A percentile compares a stretch with the other conserved stretches of the same genome.
Conservation (phyloP, 1,140 invertebrate genomes). For the Drosophila gunungcola region DNA sequence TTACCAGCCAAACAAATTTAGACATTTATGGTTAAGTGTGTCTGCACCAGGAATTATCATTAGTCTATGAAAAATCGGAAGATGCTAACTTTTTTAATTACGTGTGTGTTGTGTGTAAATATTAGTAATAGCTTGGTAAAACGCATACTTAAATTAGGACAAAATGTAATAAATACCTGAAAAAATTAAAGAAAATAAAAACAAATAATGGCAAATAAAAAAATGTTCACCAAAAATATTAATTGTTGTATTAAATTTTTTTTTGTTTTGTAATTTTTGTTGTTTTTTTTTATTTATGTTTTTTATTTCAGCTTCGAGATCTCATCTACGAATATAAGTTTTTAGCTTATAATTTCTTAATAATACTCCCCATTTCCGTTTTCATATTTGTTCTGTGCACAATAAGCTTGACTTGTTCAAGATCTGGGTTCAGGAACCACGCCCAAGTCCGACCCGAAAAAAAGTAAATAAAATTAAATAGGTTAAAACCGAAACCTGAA, state of each 20-base stretch:
- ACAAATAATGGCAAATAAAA: background rate
- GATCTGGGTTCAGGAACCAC: constrained; percentile 35
- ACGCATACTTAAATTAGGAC: background rate
- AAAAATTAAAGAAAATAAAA: background rate
- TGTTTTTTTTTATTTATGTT: too few relatives aligned
- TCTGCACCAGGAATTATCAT: constrained; percentile 21
- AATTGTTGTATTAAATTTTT: too few relatives aligned
- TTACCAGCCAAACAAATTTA: constrained; percentile 58
- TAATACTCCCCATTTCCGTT: constrained; percentile 10
- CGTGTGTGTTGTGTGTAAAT: constrained; percentile 37
- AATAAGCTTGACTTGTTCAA: constrained; percentile 11
- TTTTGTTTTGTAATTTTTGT: too few relatives aligned
- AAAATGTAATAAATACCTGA: constrained; percentile 7
- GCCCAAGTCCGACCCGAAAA: constrained; percentile 24
- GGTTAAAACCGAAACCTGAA: constrained; percentile 50
- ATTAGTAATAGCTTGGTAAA: constrained; percentile 18
- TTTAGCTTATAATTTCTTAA: background rate
- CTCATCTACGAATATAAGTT: background rate
- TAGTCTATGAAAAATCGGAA: constrained; percentile 35
- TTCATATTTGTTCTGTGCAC: background rate
- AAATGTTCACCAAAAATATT: too few relatives aligned
- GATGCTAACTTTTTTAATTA: constrained; percentile 42
- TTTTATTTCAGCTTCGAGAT: background rate
- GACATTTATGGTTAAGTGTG: constrained; percentile 28
- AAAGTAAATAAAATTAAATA: constrained; percentile 26